phyloP scores from a whole-genome alignment of 2,113 vertebrate genomes.

The Apodemus speciosus region DNA sequence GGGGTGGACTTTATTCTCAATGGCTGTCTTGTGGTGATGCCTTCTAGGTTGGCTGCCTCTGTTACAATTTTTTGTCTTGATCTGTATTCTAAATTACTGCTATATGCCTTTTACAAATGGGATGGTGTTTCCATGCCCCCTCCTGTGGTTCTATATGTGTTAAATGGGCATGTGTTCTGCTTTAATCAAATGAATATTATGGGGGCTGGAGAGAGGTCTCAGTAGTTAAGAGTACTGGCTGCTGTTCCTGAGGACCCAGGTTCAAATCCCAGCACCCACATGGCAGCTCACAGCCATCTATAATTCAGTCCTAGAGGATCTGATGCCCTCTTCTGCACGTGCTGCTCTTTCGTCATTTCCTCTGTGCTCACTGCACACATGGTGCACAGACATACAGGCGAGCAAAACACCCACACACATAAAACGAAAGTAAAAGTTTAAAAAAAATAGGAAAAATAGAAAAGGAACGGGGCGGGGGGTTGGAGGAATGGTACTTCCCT shows the following conservation, averaged over 20 bases:
- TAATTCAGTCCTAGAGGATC: neutral
- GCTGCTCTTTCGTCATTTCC: neutral
- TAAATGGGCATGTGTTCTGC: neutral
- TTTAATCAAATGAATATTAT: slow-evolving; percentile 13
- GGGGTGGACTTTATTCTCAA: neutral
- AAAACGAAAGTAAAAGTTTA: neutral
- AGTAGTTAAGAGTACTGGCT: neutral
- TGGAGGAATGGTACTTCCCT: neutral
- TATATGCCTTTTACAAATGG: neutral
- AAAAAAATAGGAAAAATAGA: neutral
- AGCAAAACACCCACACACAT: neutral
- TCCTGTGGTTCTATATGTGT: neutral
- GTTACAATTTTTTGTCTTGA: slow-evolving; percentile 3
- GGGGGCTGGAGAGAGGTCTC: neutral
- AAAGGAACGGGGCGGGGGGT: neutral
- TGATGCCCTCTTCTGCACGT: neutral
- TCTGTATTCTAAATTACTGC: neutral
- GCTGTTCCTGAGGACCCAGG: neutral
- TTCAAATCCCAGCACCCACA: neutral
- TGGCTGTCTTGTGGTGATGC: neutral
- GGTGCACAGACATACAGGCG: neutral
- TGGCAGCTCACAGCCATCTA: neutral
- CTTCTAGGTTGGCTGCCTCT: neutral
- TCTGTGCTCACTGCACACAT: neutral
- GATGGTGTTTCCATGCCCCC: neutral